phyloP scores from a whole-genome alignment of 2,888 invertebrate species.

The Stenurella melanura region DNA sequence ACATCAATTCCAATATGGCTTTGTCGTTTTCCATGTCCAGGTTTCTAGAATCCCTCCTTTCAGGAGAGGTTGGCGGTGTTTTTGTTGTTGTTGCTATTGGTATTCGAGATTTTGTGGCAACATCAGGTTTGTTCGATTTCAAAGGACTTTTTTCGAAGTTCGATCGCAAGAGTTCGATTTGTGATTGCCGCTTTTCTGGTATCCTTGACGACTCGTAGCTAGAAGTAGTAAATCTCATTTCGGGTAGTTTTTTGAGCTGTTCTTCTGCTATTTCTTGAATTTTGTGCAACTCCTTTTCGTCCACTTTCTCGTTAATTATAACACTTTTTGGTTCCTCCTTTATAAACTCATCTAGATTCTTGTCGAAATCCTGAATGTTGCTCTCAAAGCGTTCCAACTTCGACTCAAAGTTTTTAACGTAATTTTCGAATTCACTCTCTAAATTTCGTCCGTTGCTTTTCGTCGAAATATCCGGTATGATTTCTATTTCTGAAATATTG shows the following conservation, averaged over 20 bases:
- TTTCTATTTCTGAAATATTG: slow-evolving; percentile 66
- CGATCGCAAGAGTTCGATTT: slow-evolving; percentile 74
- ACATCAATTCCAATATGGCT: slow-evolving; percentile 70
- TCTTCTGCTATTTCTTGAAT: slow-evolving; percentile 72
- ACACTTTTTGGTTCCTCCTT: slow-evolving; percentile 56
- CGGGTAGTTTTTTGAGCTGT: slow-evolving; percentile 72
- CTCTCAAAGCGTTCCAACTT: slow-evolving; percentile 63
- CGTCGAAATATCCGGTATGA: slow-evolving; percentile 70
- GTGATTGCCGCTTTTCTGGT: slow-evolving; percentile 77
- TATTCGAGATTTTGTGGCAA: slow-evolving; percentile 68
- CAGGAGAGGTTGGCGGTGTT: slow-evolving; percentile 71
- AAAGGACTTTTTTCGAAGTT: slow-evolving; percentile 73
- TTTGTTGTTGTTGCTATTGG: slow-evolving; percentile 70
- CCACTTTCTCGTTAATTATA: slow-evolving; percentile 58
- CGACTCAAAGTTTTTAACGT: slow-evolving; percentile 68
- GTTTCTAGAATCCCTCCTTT: slow-evolving; percentile 68
- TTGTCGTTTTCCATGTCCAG: slow-evolving; percentile 68
- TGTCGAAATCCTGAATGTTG: slow-evolving; percentile 66
- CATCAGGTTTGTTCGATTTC: slow-evolving; percentile 59
- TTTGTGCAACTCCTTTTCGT: slow-evolving; percentile 68
- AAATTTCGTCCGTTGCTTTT: slow-evolving; percentile 70
- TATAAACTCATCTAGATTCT: slow-evolving; percentile 59
- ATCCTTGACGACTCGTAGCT: slow-evolving; percentile 79
- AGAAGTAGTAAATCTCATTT: slow-evolving; percentile 79
- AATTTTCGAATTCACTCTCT: slow-evolving; percentile 70